phyloP scores from a whole-genome alignment of 2,113 vertebrate species.

The Stomatorhinus ivindoensis region DNA sequence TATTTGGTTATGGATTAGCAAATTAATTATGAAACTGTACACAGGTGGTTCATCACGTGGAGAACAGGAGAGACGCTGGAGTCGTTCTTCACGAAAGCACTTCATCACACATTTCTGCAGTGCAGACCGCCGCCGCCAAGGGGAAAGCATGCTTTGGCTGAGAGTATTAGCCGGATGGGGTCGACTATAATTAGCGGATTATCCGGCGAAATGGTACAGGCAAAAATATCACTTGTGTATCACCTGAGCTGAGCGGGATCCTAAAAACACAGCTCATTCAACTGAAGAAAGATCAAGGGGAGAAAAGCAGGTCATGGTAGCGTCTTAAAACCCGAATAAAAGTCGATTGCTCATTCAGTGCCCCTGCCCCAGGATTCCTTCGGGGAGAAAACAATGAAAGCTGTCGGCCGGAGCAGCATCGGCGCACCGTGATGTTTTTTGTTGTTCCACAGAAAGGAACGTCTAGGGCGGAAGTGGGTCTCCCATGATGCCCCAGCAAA shows the following conservation, averaged over 20 bases:
- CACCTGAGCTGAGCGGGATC: neutral
- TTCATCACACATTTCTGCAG: constrained; percentile 39
- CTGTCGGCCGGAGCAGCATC: neutral
- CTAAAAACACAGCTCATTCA: neutral
- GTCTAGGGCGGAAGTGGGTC: neutral
- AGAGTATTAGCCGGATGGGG: constrained; percentile 4
- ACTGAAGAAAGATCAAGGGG: neutral
- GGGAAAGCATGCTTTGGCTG: constrained; percentile 16
- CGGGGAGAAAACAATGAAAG: neutral
- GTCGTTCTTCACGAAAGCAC: constrained; percentile 29
- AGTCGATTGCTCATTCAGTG: neutral
- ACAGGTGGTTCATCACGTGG: constrained; percentile 52
- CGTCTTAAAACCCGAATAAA: neutral
- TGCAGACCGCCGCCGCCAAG: constrained; percentile 1
- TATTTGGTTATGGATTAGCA: constrained; percentile 54
- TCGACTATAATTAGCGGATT: constrained; percentile 13
- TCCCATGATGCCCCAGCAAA: neutral
- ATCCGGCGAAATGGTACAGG: neutral
- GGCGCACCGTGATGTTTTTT: neutral
- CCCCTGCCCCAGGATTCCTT: neutral
- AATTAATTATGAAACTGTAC: constrained; percentile 65
- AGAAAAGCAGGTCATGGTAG: neutral
- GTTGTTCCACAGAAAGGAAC: neutral
- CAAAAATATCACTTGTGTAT: neutral
- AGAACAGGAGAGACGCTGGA: constrained; percentile 34